phyloP scores from a whole-genome alignment of 2,113 vertebrate genomes.

The Typhlomys cinereus region DNA sequence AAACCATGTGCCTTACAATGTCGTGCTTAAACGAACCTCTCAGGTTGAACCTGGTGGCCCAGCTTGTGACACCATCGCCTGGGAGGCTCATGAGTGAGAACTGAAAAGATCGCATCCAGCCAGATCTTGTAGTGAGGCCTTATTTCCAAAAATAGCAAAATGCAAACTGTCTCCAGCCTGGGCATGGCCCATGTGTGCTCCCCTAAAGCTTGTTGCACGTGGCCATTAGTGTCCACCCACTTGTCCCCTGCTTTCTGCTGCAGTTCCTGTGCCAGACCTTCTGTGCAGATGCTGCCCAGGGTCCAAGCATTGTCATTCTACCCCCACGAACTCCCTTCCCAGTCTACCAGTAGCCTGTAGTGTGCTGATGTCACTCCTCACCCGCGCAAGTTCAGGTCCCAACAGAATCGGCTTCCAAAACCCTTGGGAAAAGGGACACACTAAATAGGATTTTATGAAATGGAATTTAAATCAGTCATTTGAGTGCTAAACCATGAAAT shows the following conservation, averaged over 20 bases:
- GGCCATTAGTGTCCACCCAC: background rate
- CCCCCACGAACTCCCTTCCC: background rate
- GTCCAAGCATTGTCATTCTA: background rate
- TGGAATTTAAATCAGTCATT: slow-evolving; percentile 47
- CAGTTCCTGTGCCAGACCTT: background rate
- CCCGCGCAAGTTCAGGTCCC: background rate
- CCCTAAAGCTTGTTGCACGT: background rate
- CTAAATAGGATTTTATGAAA: slow-evolving; percentile 13
- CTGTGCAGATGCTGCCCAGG: background rate
- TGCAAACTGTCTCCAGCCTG: background rate
- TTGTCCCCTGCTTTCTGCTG: background rate
- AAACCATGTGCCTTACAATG: background rate
- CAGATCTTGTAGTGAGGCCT: background rate
- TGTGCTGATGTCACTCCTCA: background rate
- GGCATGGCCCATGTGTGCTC: too few relatives aligned
- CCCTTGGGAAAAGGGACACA: background rate
- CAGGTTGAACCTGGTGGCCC: background rate
- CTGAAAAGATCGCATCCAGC: background rate
- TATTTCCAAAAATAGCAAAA: background rate
- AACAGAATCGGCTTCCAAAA: background rate
- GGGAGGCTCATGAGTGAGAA: background rate
- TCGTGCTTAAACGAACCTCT: background rate
- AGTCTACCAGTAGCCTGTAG: background rate
- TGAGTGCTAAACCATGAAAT: slow-evolving; percentile 34
- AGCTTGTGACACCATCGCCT: too few relatives aligned